phyloP scores from a whole-genome alignment of 2,888 invertebrate species.

The Enoplolaimus lenunculus region DNA sequence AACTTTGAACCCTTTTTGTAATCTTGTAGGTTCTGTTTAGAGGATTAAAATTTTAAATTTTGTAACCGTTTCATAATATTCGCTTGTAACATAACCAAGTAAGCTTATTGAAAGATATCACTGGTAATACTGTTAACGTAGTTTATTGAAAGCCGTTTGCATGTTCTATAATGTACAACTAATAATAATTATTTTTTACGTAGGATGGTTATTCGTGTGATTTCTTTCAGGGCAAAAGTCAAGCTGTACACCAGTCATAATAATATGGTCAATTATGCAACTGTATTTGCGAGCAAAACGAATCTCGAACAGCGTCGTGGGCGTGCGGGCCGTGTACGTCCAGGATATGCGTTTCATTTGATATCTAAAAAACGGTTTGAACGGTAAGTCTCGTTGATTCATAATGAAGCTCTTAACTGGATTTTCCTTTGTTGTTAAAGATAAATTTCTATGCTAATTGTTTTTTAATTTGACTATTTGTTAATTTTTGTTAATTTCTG shows the following conservation, averaged over 20 bases:
- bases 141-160: no score
- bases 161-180: no score
- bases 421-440: background rate
- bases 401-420: background rate
- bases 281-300: constrained; percentile 73
- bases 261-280: constrained; percentile 95
- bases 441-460: background rate
- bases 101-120: no score
- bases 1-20: no score
- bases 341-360: constrained; percentile 82
- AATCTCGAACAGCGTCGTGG: constrained; percentile 88
- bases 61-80: no score
- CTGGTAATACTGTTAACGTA: no score
- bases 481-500: constrained; percentile 17
- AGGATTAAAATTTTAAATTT: no score
- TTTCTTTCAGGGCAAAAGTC: constrained; percentile 59
- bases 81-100: no score
- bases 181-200: background rate
- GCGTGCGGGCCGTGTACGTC: constrained; percentile 81
- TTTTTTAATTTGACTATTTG: constrained; percentile 1
- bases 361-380: constrained; percentile 51
- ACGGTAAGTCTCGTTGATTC: constrained; percentile 39
- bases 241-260: constrained; percentile 94
- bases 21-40: no score
- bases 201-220: constrained; percentile 7